Percentiles rank a stretch among this genome's conserved stretches.
These are phyloP conservation scores for Cyrtonyx montezumae DNA, from an alignment of 2,113 vertebrate genomes.

Conservation along the genomic window DNA sequence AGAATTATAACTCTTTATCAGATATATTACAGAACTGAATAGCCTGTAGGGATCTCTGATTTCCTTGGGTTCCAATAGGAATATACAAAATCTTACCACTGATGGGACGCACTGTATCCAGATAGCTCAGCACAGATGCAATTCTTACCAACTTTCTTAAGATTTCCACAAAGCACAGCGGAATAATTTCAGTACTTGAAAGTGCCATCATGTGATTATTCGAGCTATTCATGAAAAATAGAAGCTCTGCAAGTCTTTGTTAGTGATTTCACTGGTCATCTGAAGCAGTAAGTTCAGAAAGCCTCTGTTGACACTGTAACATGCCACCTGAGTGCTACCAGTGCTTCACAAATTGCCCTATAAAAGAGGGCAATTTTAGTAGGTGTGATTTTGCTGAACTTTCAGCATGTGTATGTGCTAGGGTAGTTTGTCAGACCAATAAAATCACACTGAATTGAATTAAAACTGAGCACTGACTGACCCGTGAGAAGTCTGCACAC, in stretches of 20 bases:
- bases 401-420: slow-evolving; percentile 8
- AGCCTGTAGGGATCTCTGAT: neutral
- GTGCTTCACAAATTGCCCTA: slow-evolving; percentile 32
- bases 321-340: slow-evolving; percentile 29
- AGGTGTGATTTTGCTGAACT: slow-evolving; percentile 39
- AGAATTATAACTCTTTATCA: neutral
- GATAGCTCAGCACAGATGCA: neutral
- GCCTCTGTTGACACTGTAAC: slow-evolving; percentile 26
- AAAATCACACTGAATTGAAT: slow-evolving; percentile 34
- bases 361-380: slow-evolving; percentile 44
- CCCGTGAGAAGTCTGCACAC: neutral
- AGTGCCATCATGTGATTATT: neutral
- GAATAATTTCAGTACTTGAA: neutral
- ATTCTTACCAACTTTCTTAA: neutral
- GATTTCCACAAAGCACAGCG: neutral
- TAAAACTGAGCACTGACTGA: neutral
- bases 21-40: neutral
- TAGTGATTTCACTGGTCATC: neutral
- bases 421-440: slow-evolving; percentile 24
- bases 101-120: neutral
- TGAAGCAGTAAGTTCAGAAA: slow-evolving; percentile 4
- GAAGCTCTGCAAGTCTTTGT: neutral
- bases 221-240: neutral
- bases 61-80: neutral
- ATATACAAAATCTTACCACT: neutral